These are phyloP conservation scores for Polyploca ridens DNA, from an alignment of 2,888 invertebrate genomes.

Conservation along the genomic window DNA sequence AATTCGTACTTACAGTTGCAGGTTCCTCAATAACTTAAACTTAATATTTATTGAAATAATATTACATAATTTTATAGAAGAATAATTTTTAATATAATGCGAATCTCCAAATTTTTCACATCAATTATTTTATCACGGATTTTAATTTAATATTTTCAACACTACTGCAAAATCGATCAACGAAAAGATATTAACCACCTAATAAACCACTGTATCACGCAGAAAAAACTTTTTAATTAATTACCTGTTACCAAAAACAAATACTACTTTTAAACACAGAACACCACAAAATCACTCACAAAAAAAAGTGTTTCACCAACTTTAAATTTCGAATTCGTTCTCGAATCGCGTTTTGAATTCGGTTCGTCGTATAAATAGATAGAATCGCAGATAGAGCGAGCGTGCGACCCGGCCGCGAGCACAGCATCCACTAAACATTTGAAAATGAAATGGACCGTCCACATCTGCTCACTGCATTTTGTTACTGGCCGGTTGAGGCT, in stretches of 20 bases:
- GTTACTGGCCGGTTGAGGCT: neutral
- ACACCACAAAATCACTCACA: neutral
- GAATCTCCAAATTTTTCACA: neutral
- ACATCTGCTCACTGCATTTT: constrained; percentile 7
- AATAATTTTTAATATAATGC: no score
- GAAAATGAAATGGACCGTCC: constrained; percentile 32
- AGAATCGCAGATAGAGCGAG: constrained; percentile 14
- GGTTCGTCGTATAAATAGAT: neutral
- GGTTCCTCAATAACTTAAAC: no score
- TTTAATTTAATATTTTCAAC: no score
- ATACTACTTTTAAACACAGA: neutral
- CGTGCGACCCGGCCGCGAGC: constrained; percentile 46
- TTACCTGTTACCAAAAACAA: neutral
- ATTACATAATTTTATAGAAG: no score
- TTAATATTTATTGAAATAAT: no score
- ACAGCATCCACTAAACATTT: constrained; percentile 58
- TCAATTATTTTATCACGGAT: no score
- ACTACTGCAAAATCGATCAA: neutral
- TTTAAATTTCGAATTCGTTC: neutral
- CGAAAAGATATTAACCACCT: neutral
- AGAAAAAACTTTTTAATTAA: neutral
- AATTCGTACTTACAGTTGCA: no score
- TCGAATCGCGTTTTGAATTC: neutral
- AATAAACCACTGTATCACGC: neutral
- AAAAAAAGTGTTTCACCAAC: neutral